Evolutionary conservation across 2,797 vertebrate species (phyloP), one percentile per base, ranked within the genome.

Genomic region (Crenichthys baileyi): DNA sequence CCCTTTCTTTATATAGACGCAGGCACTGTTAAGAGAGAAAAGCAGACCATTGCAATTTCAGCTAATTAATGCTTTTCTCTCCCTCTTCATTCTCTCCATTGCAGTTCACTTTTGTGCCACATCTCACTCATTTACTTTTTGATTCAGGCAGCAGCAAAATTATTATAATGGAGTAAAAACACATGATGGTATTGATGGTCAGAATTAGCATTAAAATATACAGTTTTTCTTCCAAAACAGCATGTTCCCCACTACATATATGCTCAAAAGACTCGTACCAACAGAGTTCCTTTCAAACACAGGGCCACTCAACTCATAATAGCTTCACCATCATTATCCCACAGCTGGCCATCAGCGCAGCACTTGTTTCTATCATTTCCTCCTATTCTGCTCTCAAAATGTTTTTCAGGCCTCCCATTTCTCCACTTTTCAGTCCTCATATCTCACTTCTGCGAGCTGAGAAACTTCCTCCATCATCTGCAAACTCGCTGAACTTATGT

Each of bases 321-420:
- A 46, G 85, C 67, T 60, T 90, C 85, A 80, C 86, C 83, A 83
- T 88, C 84, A 83, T 89, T 83, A 84, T 86, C 79, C 82, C 85
- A 80, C 90, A 93, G 89, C 85, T 90, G 89, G 88, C 77, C 85
- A 79, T 85, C 80, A 87, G 55, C 56, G 5, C 83, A 0, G 44
- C 65, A 39, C 83, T 82, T 67, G 73, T 53, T 72, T 56, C 67
- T 56, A 79, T 85, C 76, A 75, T 85, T 89, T 89, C 87, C 87
- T 84, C 84, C 70, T 56, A n/a, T 31, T 70, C 29, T 51, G 68
- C 68, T 36, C 78, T 78, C 41, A 70, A 46, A 75, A 36, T n/a
- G 41, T n/a, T 41, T 80, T 53, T 71, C 71, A 26, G 20, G 41
- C n/a, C 18, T 36, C 31, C 26, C 51, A 3, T 56, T 83, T 4